A percentile compares a stretch with the other conserved stretches of the same genome.
These are phyloP conservation scores for Orthosia gracilis DNA, from an alignment of 2,888 invertebrate species.

Conservation along the genomic window DNA sequence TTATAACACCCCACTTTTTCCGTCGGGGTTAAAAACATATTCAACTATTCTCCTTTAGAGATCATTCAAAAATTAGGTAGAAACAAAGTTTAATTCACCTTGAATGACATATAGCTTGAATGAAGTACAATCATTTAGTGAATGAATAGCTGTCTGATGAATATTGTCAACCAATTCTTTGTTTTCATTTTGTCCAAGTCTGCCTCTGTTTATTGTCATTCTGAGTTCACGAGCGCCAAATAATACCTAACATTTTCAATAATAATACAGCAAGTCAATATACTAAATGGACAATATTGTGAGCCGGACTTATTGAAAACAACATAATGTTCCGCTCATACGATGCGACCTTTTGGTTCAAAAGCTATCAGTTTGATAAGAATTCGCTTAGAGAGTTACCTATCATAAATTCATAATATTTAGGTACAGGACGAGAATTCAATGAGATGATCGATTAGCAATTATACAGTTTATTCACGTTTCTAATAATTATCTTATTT, in stretches of 20 bases:
- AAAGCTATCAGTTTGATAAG: constrained; percentile 53
- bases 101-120: not conserved
- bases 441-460: constrained; percentile 22
- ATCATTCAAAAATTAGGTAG: too few relatives aligned
- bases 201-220: not conserved
- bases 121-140: not conserved
- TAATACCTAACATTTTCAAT: not conserved
- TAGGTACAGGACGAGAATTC: not conserved
- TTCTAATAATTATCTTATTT: not conserved
- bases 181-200: not conserved
- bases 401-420: constrained; percentile 20
- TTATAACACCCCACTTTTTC: too few relatives aligned
- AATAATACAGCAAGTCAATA: not conserved
- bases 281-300: not conserved
- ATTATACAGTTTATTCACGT: constrained; percentile 9
- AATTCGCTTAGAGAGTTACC: constrained; percentile 31
- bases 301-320: constrained; percentile 4
- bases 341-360: constrained; percentile 29
- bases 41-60: too few relatives aligned
- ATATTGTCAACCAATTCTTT: not conserved
- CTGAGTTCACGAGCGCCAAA: constrained; percentile 7
- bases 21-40: too few relatives aligned
- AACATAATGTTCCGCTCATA: constrained; percentile 6
- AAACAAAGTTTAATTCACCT: too few relatives aligned
- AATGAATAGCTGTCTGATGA: constrained; percentile 12